Conservation (phyloP, 1,140 invertebrate genomes). For the Grapholita molesta region DNA sequence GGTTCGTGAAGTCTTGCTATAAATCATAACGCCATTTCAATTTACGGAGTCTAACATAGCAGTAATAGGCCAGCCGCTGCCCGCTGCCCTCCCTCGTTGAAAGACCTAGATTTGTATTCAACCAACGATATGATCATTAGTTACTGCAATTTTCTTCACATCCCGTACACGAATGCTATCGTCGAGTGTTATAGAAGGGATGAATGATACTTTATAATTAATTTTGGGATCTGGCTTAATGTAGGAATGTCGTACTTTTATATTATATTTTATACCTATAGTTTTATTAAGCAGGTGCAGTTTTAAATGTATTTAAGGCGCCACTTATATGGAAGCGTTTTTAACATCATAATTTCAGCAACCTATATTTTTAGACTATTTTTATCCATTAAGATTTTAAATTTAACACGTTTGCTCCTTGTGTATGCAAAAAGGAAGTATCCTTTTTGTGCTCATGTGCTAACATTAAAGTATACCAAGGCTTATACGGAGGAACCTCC, state of each 20-base stretch:
- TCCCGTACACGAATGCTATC: constrained; percentile 55
- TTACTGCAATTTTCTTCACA: constrained; percentile 68
- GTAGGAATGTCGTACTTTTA: too few relatives aligned
- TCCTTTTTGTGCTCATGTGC: not conserved
- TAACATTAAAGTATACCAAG: not conserved
- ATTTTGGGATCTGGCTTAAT: constrained; percentile 42
- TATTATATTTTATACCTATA: too few relatives aligned
- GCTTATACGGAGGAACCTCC: not conserved
- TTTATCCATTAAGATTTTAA: not conserved
- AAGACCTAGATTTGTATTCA: constrained; percentile 72
- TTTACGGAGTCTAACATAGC: constrained; percentile 59
- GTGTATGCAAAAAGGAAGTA: not conserved
- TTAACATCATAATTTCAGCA: not conserved
- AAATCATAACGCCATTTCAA: constrained; percentile 73
- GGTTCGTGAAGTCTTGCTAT: constrained; percentile 61
- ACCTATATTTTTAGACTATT: not conserved
- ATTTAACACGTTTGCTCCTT: not conserved
- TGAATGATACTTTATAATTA: constrained; percentile 61
- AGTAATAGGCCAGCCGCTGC: constrained; percentile 55
- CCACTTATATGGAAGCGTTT: not conserved
- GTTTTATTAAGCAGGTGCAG: not conserved
- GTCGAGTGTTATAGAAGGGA: constrained; percentile 44
- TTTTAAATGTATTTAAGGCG: not conserved
- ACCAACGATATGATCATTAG: constrained; percentile 70
- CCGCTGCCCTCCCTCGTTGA: constrained; percentile 40